These are phyloP conservation scores for Harpagoxenus sublaevis DNA, from an alignment of 2,888 invertebrate genomes.

Conservation along the genomic window DNA sequence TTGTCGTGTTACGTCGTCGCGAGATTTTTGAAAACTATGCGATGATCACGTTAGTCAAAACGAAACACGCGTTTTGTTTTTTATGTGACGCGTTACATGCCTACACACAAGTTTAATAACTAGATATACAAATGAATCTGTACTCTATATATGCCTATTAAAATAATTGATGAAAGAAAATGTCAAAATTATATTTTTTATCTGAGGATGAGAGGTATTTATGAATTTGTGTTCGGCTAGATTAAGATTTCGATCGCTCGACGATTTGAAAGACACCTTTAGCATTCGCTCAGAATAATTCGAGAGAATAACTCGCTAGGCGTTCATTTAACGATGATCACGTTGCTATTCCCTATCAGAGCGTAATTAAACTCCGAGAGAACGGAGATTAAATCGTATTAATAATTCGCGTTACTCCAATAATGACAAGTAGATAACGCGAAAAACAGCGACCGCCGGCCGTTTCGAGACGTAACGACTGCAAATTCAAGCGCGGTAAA, in stretches of 20 bases:
- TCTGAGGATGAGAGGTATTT: not conserved
- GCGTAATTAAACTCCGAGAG: not conserved
- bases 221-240: not conserved
- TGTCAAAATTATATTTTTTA: not conserved
- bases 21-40: no score
- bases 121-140: no score
- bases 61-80: no score
- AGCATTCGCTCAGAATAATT: not conserved
- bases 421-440: slow-evolving; percentile 1
- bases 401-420: not conserved
- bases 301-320: not conserved
- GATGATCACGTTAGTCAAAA: no score
- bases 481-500: not conserved
- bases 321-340: not conserved
- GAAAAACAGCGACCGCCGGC: slow-evolving; percentile 10
- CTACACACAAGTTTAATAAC: no score
- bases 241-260: not conserved
- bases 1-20: no score
- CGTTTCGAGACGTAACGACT: slow-evolving; percentile 1
- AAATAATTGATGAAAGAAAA: not conserved
- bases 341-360: not conserved
- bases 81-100: no score
- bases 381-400: slow-evolving; percentile 2
- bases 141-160: no score
- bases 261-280: not conserved